These are phyloP conservation scores for Tupiocoris notatus DNA, from an alignment of 2,888 invertebrate species.

Conservation along the genomic window DNA sequence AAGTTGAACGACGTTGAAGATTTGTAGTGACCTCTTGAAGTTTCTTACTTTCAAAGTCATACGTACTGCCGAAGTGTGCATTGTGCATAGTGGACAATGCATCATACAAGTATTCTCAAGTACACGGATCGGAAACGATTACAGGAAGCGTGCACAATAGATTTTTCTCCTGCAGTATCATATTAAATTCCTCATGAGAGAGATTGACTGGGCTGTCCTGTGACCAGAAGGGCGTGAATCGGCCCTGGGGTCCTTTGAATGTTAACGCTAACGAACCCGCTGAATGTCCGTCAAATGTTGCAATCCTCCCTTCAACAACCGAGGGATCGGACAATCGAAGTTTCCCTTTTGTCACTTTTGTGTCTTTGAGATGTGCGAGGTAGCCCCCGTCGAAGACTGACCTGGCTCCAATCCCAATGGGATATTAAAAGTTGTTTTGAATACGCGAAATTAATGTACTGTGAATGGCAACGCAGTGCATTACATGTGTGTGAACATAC, in stretches of 20 bases:
- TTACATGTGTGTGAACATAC: slow-evolving; percentile 40
- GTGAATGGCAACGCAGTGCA: slow-evolving; percentile 32
- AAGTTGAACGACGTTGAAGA: neutral
- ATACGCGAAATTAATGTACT: slow-evolving; percentile 42
- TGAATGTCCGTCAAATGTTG: slow-evolving; percentile 37
- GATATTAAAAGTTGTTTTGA: slow-evolving; percentile 42
- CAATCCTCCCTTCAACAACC: slow-evolving; percentile 23
- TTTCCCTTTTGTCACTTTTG: slow-evolving; percentile 4
- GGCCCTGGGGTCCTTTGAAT: slow-evolving; percentile 16
- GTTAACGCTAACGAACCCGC: slow-evolving; percentile 34
- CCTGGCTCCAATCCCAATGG: slow-evolving; percentile 30
- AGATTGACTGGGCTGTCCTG: neutral
- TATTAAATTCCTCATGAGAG: slow-evolving; percentile 27
- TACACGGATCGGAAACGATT: slow-evolving; percentile 9
- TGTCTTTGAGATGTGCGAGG: neutral
- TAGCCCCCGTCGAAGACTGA: no score
- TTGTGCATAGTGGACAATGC: neutral
- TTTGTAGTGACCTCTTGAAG: neutral
- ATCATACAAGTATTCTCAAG: neutral
- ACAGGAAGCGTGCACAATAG: slow-evolving; percentile 23
- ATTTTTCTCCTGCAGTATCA: slow-evolving; percentile 19
- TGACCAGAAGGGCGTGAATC: slow-evolving; percentile 40
- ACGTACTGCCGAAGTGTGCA: neutral
- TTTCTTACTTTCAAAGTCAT: neutral
- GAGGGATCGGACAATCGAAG: slow-evolving; percentile 22